Percentiles rank a stretch among this genome's conserved stretches.
Evolutionary conservation across 2,113 vertebrate genomes (phyloP).

Genomic region (Cinclus cinclus): DNA sequence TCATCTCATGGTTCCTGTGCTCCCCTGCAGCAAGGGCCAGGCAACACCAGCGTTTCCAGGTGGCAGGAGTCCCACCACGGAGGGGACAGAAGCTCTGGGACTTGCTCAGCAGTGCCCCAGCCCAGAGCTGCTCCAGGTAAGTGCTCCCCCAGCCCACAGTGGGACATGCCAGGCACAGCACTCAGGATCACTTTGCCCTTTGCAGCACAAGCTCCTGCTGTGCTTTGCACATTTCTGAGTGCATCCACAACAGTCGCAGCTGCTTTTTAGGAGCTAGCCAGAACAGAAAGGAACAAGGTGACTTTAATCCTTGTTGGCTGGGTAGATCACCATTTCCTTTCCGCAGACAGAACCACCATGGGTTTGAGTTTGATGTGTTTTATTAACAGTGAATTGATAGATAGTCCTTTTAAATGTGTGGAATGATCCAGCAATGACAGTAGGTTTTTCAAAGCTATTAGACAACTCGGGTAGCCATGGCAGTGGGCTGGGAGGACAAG

Average conservation of each 20-base stretch:
- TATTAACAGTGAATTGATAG: background rate
- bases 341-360: background rate
- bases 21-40: background rate
- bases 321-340: background rate
- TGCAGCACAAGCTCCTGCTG: background rate
- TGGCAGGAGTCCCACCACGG: background rate
- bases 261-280: background rate
- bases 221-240: background rate
- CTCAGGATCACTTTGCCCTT: background rate
- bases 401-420: background rate
- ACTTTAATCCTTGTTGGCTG: background rate
- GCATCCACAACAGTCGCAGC: background rate
- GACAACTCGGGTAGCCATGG: background rate
- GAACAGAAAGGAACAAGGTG: background rate
- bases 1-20: background rate
- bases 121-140: background rate
- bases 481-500: background rate
- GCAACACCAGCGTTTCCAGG: background rate
- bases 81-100: background rate
- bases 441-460: constrained; percentile 31
- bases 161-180: accelerated
- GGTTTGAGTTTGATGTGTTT: background rate
- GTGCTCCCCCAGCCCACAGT: background rate
- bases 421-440: background rate
- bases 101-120: background rate